Evolutionary conservation across 2,888 invertebrate species (phyloP).

Genomic region (Cerceris ruficornis): DNA sequence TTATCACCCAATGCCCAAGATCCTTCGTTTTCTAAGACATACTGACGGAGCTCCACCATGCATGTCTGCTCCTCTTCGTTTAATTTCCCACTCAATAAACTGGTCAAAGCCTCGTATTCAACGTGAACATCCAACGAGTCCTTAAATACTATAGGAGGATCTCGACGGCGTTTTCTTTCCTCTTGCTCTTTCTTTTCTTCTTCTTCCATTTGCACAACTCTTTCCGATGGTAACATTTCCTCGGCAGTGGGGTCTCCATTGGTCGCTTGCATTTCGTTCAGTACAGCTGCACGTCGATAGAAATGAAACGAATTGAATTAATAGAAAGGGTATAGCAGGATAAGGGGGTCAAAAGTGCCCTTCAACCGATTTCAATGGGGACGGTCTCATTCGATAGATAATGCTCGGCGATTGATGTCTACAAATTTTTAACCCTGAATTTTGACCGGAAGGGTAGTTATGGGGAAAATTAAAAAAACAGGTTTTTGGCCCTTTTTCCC

Average conservation of each 20-base stretch:
- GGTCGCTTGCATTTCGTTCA: conserved; percentile 71
- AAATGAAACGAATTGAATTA: background rate
- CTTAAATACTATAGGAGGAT: conserved; percentile 91
- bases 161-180: conserved; percentile 87
- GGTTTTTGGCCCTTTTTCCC: too few species aligned
- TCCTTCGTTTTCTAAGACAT: conserved; percentile 94
- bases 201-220: conserved; percentile 84
- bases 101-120: conserved; percentile 89
- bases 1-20: conserved; percentile 96
- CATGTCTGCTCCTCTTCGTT: conserved; percentile 89
- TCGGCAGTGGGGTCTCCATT: conserved; percentile 70
- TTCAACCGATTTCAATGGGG: too few species aligned
- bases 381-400: too few species aligned
- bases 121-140: conserved; percentile 87
- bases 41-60: conserved; percentile 92
- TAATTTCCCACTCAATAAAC: conserved; percentile 87
- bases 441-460: too few species aligned
- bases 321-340: too few species aligned
- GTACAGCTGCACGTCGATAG: conserved; percentile 51
- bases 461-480: too few species aligned
- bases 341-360: too few species aligned
- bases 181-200: conserved; percentile 87
- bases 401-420: too few species aligned
- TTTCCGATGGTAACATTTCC: conserved; percentile 83
- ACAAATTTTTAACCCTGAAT: too few species aligned